Evolutionary conservation across 1,140 invertebrate genomes (phyloP).

Genomic region (Diprion similis): DNA sequence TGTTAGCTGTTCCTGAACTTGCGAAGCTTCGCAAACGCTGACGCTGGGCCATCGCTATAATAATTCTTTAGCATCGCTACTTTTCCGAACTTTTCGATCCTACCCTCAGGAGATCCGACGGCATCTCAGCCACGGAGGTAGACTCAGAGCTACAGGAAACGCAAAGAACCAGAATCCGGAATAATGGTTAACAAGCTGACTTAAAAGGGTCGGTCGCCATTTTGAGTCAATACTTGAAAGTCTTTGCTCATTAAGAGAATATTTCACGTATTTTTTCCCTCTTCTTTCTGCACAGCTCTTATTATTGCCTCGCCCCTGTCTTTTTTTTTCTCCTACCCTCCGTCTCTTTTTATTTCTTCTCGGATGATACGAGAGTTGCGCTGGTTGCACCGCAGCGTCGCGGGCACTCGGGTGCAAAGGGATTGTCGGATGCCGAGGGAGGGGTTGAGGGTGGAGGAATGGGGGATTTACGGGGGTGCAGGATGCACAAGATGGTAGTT

Average conservation of each 20-base stretch:
- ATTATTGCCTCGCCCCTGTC: slow-evolving; percentile 9
- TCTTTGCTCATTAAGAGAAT: slow-evolving; percentile 61
- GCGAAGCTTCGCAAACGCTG: slow-evolving; percentile 11
- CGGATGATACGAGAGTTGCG: slow-evolving; percentile 21
- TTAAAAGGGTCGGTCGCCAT: slow-evolving; percentile 58
- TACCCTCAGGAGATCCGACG: slow-evolving; percentile 18
- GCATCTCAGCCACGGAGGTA: neutral
- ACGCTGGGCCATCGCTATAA: slow-evolving; percentile 24
- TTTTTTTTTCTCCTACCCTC: slow-evolving; percentile 19
- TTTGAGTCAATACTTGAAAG: slow-evolving; percentile 62
- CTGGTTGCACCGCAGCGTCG: neutral
- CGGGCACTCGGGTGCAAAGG: neutral
- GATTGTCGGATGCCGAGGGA: neutral
- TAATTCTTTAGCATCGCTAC: slow-evolving; percentile 30
- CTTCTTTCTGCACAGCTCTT: slow-evolving; percentile 26
- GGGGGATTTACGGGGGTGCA: slow-evolving; percentile 26
- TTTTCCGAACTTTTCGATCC: slow-evolving; percentile 21
- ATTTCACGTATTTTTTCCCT: slow-evolving; percentile 50
- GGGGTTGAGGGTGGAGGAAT: no score
- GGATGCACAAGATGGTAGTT: slow-evolving; percentile 47
- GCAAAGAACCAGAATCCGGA: slow-evolving; percentile 34
- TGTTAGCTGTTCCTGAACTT: no score
- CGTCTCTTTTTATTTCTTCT: slow-evolving; percentile 19
- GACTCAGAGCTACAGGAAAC: slow-evolving; percentile 22
- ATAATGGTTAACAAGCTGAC: slow-evolving; percentile 61